Evolutionary conservation across 1,140 invertebrate species (phyloP).

Genomic region (Aphaenogaster floridana): DNA sequence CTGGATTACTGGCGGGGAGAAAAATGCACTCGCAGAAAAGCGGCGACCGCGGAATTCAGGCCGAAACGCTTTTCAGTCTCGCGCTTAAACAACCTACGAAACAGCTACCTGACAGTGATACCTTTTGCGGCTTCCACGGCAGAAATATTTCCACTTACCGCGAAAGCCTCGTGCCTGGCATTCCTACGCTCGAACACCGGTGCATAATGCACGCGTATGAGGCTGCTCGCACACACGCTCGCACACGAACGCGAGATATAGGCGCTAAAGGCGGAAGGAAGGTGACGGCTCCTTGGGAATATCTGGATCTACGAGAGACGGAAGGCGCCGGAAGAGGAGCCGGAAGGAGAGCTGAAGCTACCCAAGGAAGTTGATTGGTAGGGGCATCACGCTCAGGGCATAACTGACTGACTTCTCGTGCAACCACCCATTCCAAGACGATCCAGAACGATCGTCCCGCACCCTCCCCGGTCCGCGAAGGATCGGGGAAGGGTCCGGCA

Average conservation of each 20-base stretch:
- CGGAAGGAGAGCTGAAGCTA: constrained; percentile 25
- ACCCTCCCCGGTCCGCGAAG: neutral
- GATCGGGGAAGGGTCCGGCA: constrained; percentile 39
- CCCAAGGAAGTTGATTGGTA: constrained; percentile 75
- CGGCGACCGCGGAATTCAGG: constrained; percentile 43
- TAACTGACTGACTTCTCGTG: constrained; percentile 78
- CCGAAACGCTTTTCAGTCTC: constrained; percentile 24
- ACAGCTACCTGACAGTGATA: constrained; percentile 60
- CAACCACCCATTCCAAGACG: constrained; percentile 55
- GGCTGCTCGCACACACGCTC: neutral
- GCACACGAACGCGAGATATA: neutral
- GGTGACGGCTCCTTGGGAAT: constrained; percentile 60
- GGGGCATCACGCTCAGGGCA: constrained; percentile 81
- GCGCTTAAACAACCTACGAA: constrained; percentile 55
- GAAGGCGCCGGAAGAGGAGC: neutral
- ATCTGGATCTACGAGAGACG: constrained; percentile 66
- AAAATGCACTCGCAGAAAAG: constrained; percentile 23
- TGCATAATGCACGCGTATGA: constrained; percentile 47
- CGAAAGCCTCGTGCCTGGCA: constrained; percentile 74
- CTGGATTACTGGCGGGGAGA: neutral
- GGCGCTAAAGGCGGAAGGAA: constrained; percentile 36
- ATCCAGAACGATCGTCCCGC: constrained; percentile 25
- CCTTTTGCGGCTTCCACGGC: constrained; percentile 55
- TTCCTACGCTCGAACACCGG: constrained; percentile 30
- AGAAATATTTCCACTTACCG: constrained; percentile 78